Evolutionary conservation across 2,797 vertebrate genomes (phyloP).

Genomic region (Anableps anableps): DNA sequence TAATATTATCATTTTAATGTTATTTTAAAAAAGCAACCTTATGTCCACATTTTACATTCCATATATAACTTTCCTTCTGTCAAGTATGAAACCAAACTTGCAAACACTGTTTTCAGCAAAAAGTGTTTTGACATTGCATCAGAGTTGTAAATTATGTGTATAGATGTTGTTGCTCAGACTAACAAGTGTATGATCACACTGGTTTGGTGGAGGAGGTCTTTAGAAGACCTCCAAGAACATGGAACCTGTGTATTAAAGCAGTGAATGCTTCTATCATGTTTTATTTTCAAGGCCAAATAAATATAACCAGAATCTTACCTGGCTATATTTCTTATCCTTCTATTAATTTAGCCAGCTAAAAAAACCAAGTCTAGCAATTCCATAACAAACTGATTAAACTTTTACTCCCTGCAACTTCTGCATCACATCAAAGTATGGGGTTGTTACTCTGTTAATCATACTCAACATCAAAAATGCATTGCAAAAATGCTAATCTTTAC

Average conservation of each 20-base stretch:
- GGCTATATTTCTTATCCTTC: background rate
- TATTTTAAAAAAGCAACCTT: background rate
- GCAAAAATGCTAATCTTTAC: background rate
- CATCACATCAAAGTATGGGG: no score
- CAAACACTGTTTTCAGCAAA: background rate
- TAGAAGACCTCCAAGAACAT: background rate
- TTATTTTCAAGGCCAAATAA: background rate
- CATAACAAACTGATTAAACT: background rate
- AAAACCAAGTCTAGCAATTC: background rate
- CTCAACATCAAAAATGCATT: background rate
- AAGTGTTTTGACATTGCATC: background rate
- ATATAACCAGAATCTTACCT: background rate
- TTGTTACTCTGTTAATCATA: background rate
- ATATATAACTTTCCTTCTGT: background rate
- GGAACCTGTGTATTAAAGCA: background rate
- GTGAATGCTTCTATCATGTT: background rate
- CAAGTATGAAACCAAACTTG: background rate
- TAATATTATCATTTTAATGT: background rate
- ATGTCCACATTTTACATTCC: background rate
- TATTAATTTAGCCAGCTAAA: no score
- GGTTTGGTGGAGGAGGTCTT: background rate
- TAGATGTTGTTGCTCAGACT: background rate
- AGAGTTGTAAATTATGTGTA: background rate
- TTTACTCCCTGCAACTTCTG: background rate
- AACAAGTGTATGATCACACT: background rate